Evolutionary conservation across 1,140 invertebrate species (phyloP).

Genomic region (Diorhabda carinulata): DNA sequence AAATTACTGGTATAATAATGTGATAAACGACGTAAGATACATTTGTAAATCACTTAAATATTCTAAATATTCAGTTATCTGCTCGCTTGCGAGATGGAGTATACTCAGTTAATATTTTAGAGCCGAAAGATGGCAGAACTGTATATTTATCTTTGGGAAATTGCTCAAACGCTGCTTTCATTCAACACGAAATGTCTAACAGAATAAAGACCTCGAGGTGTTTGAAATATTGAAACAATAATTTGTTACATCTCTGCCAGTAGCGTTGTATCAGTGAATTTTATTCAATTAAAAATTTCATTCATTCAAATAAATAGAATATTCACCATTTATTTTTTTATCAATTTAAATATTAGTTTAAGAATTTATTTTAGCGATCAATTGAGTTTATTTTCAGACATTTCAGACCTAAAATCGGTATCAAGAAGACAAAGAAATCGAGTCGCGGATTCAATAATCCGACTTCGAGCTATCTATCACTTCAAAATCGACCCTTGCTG

Average conservation of each 20-base stretch:
- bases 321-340: too few species aligned
- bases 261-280: too few species aligned
- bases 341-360: too few species aligned
- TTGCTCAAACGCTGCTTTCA: neutral
- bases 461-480: slow-evolving; percentile 35
- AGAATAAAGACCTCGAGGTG: neutral
- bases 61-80: too few species aligned
- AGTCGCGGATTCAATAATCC: slow-evolving; percentile 40
- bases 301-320: too few species aligned
- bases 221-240: slow-evolving; percentile 15
- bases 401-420: too few species aligned
- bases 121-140: slow-evolving; percentile 8
- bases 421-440: slow-evolving; percentile 35
- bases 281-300: too few species aligned
- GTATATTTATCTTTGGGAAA: slow-evolving; percentile 6
- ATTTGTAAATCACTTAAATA: too few species aligned
- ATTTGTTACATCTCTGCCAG: slow-evolving; percentile 7
- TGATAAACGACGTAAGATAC: too few species aligned
- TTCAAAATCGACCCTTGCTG: neutral
- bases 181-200: neutral
- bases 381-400: too few species aligned
- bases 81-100: neutral
- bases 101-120: slow-evolving; percentile 9
- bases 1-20: too few species aligned
- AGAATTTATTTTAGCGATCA: too few species aligned